A percentile compares a stretch with the other conserved stretches of the same genome.
These are phyloP conservation scores for Lepidurus couesii DNA, from an alignment of 1,140 invertebrate species.

Conservation along the genomic window DNA sequence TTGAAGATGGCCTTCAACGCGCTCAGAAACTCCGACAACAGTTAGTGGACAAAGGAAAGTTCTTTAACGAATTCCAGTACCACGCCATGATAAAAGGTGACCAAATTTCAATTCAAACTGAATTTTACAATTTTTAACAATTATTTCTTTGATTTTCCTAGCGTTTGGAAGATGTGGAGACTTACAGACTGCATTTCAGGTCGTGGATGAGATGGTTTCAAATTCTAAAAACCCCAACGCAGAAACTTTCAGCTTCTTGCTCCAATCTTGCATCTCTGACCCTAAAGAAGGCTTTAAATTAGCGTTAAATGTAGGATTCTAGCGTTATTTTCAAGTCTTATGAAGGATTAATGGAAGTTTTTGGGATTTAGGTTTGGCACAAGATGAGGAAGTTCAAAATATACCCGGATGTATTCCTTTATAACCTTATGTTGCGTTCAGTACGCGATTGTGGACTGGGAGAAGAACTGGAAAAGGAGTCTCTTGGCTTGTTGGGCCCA, in stretches of 20 bases:
- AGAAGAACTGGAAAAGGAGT: conserved; percentile 48
- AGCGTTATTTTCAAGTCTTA: conserved; percentile 23
- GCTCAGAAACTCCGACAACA: conserved; percentile 59
- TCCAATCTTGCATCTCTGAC: conserved; percentile 74
- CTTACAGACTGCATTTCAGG: conserved; percentile 63
- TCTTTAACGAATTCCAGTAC: conserved; percentile 70
- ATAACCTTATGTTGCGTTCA: conserved; percentile 72
- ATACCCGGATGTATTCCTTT: conserved; percentile 62
- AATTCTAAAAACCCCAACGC: conserved; percentile 55
- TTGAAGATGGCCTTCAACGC: conserved; percentile 54
- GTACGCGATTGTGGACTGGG: conserved; percentile 74
- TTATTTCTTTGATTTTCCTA: conserved; percentile 38
- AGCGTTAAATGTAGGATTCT: conserved; percentile 50
- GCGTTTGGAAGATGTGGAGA: conserved; percentile 77
- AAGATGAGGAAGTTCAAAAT: conserved; percentile 63
- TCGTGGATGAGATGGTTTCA: conserved; percentile 73
- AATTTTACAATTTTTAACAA: conserved; percentile 32
- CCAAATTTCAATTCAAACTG: conserved; percentile 17
- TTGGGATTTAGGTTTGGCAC: conserved; percentile 61
- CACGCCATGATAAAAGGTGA: conserved; percentile 76
- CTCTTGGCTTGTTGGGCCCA: not conserved
- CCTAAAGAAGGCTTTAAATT: conserved; percentile 70
- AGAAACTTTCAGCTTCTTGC: conserved; percentile 68
- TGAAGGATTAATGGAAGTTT: conserved; percentile 31
- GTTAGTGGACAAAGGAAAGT: conserved; percentile 60